A percentile compares a stretch with the other conserved stretches of the same genome.
phyloP scores from a whole-genome alignment of 2,888 invertebrate genomes.

The Chrysotoxum bicinctum region DNA sequence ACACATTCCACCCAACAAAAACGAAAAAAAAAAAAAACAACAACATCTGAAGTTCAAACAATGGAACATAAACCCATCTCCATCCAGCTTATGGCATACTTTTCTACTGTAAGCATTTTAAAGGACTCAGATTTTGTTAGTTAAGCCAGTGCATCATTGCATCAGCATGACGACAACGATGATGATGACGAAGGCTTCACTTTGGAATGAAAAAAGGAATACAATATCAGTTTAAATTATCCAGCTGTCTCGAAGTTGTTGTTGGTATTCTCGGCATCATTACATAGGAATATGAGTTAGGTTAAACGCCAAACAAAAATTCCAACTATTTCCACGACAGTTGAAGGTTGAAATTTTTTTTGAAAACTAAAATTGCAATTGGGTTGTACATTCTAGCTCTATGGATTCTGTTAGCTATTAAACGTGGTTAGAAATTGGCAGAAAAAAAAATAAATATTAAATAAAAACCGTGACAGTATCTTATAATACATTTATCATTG shows the following conservation, averaged over 20 bases:
- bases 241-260: not conserved
- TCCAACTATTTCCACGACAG: conserved; percentile 49
- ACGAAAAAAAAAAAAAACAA: not conserved
- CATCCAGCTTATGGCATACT: conserved; percentile 24
- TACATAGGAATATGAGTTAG: not conserved
- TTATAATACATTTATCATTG: no score
- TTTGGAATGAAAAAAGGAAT: not conserved
- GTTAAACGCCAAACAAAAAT: conserved; percentile 10
- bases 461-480: no score
- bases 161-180: conserved; percentile 1
- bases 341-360: conserved; percentile 44
- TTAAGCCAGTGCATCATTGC: conserved; percentile 16
- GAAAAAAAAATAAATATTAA: no score
- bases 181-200: not conserved
- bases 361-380: not conserved
- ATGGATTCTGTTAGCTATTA: not conserved
- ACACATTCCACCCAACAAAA: not conserved
- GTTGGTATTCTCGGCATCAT: conserved; percentile 6
- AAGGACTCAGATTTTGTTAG: conserved; percentile 5
- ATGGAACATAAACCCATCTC: conserved; percentile 26
- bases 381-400: not conserved
- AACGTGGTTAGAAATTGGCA: no score
- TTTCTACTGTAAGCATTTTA: conserved; percentile 23
- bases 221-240: conserved; percentile 7
- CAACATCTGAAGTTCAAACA: conserved; percentile 11